A percentile compares a stretch with the other conserved stretches of the same genome.
Conservation (phyloP, 2,797 vertebrate species). For the Gobionotothen gibberifrons region DNA sequence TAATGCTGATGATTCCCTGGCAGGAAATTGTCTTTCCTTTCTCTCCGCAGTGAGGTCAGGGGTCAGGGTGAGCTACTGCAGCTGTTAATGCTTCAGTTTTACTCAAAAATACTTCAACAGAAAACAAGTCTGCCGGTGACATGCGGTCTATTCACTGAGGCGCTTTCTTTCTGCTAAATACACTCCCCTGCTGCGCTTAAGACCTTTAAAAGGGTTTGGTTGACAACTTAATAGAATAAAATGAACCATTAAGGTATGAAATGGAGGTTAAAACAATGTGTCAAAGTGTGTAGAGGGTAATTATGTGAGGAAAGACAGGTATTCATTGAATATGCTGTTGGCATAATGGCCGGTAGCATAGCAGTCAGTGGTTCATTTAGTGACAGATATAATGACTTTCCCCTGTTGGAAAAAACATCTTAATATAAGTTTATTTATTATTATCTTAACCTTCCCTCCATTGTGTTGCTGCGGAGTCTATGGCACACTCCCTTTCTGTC, state of each 20-base stretch:
- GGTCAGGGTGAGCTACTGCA: conserved; percentile 21
- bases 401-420: conserved; percentile 50
- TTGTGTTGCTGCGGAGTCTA: conserved; percentile 60
- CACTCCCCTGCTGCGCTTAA: not conserved
- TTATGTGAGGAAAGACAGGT: conserved; percentile 37
- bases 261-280: conserved; percentile 36
- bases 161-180: not conserved
- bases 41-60: conserved; percentile 7
- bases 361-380: conserved; percentile 27
- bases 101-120: conserved; percentile 1
- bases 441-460: conserved; percentile 59
- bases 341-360: conserved; percentile 26
- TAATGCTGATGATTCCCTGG: conserved; percentile 8
- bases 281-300: conserved; percentile 13
- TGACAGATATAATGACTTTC: conserved; percentile 62
- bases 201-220: not conserved
- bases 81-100: conserved; percentile 5
- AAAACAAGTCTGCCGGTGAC: not conserved
- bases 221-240: conserved; percentile 19
- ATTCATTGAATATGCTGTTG: conserved; percentile 51
- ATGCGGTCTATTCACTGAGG: not conserved
- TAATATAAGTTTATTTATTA: too few relatives aligned
- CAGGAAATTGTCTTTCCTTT: conserved; percentile 5
- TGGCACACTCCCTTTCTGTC: conserved; percentile 34
- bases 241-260: not conserved